phyloP scores from a whole-genome alignment of 2,888 invertebrate species.

The Ennomos fuscantarius region DNA sequence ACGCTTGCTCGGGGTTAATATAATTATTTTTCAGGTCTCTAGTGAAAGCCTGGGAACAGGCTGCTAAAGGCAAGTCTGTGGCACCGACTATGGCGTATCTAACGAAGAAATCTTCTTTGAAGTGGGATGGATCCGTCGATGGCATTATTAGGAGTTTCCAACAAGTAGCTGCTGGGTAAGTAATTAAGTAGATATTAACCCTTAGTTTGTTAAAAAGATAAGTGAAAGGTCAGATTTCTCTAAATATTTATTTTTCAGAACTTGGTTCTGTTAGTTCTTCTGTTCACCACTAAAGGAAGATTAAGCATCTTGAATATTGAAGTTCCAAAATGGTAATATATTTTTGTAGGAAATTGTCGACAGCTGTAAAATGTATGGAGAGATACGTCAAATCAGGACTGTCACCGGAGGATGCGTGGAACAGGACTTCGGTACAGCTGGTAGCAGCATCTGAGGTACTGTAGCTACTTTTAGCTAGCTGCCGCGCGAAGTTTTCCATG shows the following conservation, averaged over 20 bases:
- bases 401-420: conserved; percentile 93
- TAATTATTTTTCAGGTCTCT: conserved; percentile 83
- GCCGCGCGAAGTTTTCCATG: too few relatives aligned
- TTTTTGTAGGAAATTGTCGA: conserved; percentile 87
- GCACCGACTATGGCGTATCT: conserved; percentile 86
- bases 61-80: conserved; percentile 82
- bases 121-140: conserved; percentile 75
- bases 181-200: background rate
- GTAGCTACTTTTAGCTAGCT: too few relatives aligned
- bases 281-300: too few relatives aligned
- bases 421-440: conserved; percentile 92
- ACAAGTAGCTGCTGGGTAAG: conserved; percentile 86
- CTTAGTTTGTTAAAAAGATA: background rate
- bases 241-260: too few relatives aligned
- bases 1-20: too few relatives aligned
- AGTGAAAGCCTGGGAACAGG: conserved; percentile 91
- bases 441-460: conserved; percentile 91
- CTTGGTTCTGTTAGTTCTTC: too few relatives aligned
- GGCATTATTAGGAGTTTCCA: conserved; percentile 85
- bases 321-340: background rate
- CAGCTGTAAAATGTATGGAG: conserved; percentile 88
- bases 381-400: conserved; percentile 86
- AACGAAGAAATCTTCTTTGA: conserved; percentile 46
- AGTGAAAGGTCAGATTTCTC: too few relatives aligned
- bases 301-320: too few relatives aligned